Conservation (phyloP, 2,888 invertebrate genomes). For the Drosophila kanekoi region DNA sequence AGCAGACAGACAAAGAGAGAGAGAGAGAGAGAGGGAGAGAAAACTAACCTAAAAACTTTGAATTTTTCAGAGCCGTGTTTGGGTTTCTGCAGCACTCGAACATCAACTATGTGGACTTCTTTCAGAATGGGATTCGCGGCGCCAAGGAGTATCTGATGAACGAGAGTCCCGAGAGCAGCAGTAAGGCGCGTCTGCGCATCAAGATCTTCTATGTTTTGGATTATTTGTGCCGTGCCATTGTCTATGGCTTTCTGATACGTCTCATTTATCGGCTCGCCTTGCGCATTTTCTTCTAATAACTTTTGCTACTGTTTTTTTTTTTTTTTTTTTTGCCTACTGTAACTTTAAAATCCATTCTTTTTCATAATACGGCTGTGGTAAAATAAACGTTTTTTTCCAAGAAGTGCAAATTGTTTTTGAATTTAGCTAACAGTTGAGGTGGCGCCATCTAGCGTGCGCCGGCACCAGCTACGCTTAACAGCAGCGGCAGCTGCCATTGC, state of each 20-base stretch:
- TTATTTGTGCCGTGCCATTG: conserved; percentile 60
- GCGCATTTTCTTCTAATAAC: conserved; percentile 26
- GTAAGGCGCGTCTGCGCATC: conserved; percentile 64
- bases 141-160: conserved; percentile 82
- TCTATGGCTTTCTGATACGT: conserved; percentile 60
- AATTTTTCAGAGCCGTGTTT: conserved; percentile 51
- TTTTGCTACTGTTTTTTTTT: conserved; percentile 1
- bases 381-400: conserved; percentile 22
- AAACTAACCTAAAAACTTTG: neutral
- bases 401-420: neutral
- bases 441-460: conserved; percentile 24
- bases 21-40: neutral
- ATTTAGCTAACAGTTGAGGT: neutral
- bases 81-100: conserved; percentile 72
- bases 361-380: conserved; percentile 29
- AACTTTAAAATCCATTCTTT: neutral
- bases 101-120: conserved; percentile 74
- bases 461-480: neutral
- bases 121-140: conserved; percentile 77
- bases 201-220: conserved; percentile 70
- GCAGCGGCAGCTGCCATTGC: neutral
- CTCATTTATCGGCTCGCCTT: conserved; percentile 45
- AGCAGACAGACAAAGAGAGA: neutral
- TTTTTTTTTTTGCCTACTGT: conserved; percentile 25
- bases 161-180: conserved; percentile 75